Evolutionary conservation across 2,797 vertebrate species (phyloP).

Genomic region (Anabacerthia variegaticeps): DNA sequence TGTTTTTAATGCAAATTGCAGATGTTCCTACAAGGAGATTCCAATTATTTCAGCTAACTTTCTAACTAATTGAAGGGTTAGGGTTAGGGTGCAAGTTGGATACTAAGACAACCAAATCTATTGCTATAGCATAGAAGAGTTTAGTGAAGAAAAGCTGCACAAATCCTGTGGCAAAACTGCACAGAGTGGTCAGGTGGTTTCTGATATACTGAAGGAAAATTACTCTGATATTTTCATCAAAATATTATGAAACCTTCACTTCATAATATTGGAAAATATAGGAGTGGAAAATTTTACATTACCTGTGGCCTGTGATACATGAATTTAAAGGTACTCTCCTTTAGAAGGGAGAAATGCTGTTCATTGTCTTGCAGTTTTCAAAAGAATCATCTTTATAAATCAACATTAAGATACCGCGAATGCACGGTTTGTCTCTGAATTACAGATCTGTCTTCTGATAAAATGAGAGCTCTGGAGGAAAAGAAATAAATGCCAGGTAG

Average conservation of each 20-base stretch:
- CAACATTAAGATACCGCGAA: neutral
- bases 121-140: neutral
- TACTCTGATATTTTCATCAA: neutral
- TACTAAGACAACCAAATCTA: neutral
- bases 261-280: too few relatives aligned
- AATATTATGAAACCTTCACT: neutral
- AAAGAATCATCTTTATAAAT: neutral
- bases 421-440: neutral
- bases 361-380: neutral
- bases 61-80: neutral
- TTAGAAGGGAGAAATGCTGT: neutral
- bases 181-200: neutral
- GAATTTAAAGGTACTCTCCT: neutral
- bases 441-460: neutral
- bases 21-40: neutral
- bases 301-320: neutral
- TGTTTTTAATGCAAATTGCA: neutral
- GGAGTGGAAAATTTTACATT: neutral
- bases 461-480: neutral
- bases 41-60: neutral
- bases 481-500: neutral
- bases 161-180: neutral
- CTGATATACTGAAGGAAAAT: neutral
- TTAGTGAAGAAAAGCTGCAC: neutral
- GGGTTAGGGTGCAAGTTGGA: neutral